Conservation (phyloP, 2,113 vertebrate genomes). For the Daboia siamensis region DNA sequence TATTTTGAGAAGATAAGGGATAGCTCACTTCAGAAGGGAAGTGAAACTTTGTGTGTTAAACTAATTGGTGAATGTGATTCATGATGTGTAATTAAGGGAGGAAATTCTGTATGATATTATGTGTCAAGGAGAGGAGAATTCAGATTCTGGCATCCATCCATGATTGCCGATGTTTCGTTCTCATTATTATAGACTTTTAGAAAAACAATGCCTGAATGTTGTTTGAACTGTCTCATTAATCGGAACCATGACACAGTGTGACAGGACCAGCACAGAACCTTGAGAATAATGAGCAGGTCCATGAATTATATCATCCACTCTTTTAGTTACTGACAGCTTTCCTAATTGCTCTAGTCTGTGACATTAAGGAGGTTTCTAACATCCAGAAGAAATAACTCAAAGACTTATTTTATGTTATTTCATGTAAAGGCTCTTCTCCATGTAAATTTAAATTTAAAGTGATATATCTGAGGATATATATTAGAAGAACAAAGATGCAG, state of each 20-base stretch:
- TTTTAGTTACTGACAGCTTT: conserved; percentile 30
- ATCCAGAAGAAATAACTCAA: neutral
- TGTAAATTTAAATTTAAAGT: neutral
- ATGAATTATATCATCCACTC: conserved; percentile 27
- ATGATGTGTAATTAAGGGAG: too few species aligned
- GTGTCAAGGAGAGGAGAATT: too few species aligned
- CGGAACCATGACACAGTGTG: neutral
- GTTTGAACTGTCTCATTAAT: too few species aligned
- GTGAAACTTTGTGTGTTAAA: too few species aligned
- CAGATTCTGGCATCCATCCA: too few species aligned
- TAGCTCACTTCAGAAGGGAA: too few species aligned
- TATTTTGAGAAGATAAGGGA: too few species aligned
- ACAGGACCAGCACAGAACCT: conserved; percentile 32
- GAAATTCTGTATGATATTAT: too few species aligned
- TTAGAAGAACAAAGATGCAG: neutral
- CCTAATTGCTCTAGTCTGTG: conserved; percentile 18
- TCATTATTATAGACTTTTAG: too few species aligned
- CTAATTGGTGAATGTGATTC: too few species aligned
- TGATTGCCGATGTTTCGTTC: too few species aligned
- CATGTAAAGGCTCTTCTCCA: neutral
- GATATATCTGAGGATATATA: neutral
- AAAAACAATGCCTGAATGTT: too few species aligned
- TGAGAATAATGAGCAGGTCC: conserved; percentile 32
- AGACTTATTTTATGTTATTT: neutral
- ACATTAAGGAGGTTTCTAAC: conserved; percentile 7